phyloP scores from a whole-genome alignment of 2,113 vertebrate species.

The Trematocara zebra region DNA sequence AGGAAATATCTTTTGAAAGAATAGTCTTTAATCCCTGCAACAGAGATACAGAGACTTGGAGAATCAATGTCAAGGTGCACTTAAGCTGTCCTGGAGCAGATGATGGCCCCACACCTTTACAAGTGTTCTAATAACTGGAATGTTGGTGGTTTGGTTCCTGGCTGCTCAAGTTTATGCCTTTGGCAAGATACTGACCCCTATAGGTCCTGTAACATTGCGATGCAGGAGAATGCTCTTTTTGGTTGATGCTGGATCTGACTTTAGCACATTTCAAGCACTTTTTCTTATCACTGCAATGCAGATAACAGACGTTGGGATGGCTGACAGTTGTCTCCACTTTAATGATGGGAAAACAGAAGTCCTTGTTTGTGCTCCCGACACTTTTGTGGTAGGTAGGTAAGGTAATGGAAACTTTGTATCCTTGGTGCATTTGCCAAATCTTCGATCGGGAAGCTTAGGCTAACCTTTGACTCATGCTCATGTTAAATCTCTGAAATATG shows the following conservation, averaged over 20 bases:
- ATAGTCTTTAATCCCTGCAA: background rate
- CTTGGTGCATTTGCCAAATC: fast-evolving
- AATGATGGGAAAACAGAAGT: background rate
- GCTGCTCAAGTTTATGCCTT: background rate
- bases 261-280: fast-evolving
- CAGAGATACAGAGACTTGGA: background rate
- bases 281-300: background rate
- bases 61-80: background rate
- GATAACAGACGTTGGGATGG: fast-evolving
- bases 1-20: background rate
- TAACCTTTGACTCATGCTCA: background rate
- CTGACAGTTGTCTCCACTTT: fast-evolving
- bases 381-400: background rate
- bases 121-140: background rate
- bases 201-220: background rate
- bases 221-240: fast-evolving
- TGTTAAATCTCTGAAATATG: background rate
- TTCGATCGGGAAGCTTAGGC: background rate
- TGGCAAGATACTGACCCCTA: background rate
- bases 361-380: background rate
- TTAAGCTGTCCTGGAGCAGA: background rate
- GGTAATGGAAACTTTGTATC: background rate
- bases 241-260: background rate
- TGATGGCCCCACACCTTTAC: background rate
- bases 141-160: background rate